A percentile compares a stretch with the other conserved stretches of the same genome.
Conservation (phyloP, 1,140 invertebrate genomes). For the Aphaenogaster rudis region DNA sequence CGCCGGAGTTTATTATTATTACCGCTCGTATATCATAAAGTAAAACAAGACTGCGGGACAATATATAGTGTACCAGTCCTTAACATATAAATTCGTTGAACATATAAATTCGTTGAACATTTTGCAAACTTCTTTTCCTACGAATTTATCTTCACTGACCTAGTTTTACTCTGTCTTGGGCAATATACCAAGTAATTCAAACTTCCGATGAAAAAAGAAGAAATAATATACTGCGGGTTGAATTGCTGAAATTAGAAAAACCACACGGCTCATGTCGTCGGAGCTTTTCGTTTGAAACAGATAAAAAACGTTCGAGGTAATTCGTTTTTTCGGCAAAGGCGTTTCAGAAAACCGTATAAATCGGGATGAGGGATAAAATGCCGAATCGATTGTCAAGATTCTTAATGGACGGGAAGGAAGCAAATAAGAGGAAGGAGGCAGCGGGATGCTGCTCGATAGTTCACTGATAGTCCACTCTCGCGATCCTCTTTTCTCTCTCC, state of each 20-base stretch:
- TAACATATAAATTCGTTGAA: background rate
- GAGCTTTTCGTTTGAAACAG: too few species aligned
- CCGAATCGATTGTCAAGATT: slow-evolving; percentile 62
- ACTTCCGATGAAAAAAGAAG: background rate
- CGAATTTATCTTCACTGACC: slow-evolving; percentile 9
- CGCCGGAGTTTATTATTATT: slow-evolving; percentile 38
- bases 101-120: slow-evolving; percentile 6
- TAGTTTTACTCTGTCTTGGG: background rate
- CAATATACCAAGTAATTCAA: slow-evolving; percentile 15
- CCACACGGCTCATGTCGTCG: background rate
- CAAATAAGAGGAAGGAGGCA: slow-evolving; percentile 60
- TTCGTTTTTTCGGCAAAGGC: background rate
- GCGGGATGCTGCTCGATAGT: slow-evolving; percentile 57
- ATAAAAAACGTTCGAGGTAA: slow-evolving; percentile 13
- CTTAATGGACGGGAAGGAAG: slow-evolving; percentile 70
- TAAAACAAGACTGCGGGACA: background rate
- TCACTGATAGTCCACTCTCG: slow-evolving; percentile 64
- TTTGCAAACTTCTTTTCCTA: slow-evolving; percentile 18
- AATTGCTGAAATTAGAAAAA: slow-evolving; percentile 22
- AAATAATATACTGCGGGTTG: background rate
- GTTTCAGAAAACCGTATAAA: slow-evolving; percentile 49
- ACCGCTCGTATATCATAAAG: slow-evolving; percentile 1
- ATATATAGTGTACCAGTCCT: background rate
- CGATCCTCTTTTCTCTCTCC: slow-evolving; percentile 51
- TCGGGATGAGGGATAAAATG: slow-evolving; percentile 59